phyloP scores from a whole-genome alignment of 2,888 invertebrate genomes.

The Temnothorax unifasciatus region DNA sequence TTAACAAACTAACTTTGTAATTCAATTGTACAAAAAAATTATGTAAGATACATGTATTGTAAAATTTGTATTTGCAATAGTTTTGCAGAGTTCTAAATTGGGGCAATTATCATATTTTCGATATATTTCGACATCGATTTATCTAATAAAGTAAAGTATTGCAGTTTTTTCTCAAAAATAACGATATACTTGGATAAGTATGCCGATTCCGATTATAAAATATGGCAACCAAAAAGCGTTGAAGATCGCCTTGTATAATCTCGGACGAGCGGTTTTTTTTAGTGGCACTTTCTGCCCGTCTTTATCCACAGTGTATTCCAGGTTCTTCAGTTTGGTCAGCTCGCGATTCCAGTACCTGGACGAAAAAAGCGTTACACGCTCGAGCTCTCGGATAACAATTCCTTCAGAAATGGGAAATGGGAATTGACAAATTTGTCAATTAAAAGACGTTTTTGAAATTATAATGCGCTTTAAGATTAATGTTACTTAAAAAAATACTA shows the following conservation, averaged over 20 bases:
- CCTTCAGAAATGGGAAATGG: not conserved
- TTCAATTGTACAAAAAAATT: no score
- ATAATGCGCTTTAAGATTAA: no score
- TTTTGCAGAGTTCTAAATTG: no score
- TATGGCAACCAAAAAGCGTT: slow-evolving; percentile 85
- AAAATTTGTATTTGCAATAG: no score
- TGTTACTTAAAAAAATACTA: not conserved
- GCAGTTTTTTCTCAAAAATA: not conserved
- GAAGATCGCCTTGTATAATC: slow-evolving; percentile 77
- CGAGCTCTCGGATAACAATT: not conserved
- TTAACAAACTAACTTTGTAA: no score
- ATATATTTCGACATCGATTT: not conserved
- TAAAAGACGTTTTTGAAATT: not conserved
- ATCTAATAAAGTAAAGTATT: not conserved
- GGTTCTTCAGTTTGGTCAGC: slow-evolving; percentile 76
- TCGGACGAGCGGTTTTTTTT: slow-evolving; percentile 61
- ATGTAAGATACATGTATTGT: no score
- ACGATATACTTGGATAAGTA: slow-evolving; percentile 60
- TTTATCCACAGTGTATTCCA: slow-evolving; percentile 68
- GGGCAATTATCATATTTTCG: no score
- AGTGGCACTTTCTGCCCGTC: slow-evolving; percentile 63
- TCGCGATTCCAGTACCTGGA: slow-evolving; percentile 74
- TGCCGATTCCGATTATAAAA: slow-evolving; percentile 62
- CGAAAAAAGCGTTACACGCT: not conserved
- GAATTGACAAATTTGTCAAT: not conserved